Base-by-base conservation (phyloP, 2,113 vertebrate species). In the Narcine bancroftii region DNA sequence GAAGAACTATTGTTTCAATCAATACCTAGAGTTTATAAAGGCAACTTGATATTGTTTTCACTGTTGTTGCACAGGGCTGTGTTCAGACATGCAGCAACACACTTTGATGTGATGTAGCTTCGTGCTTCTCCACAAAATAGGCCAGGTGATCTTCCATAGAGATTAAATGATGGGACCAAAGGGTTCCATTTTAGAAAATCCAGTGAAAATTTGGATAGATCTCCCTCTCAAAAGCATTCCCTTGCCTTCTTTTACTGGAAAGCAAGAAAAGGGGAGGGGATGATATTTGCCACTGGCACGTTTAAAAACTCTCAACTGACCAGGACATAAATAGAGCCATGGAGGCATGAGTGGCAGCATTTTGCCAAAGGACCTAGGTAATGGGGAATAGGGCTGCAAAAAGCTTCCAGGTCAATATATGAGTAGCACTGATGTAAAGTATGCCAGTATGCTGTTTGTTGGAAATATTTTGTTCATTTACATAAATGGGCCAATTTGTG, bases 391-490 rank as follows among this genome's bases (percentile, higher is more conserved):
- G 53, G 81, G 53, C 53, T 87, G 53, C 50, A 81, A 81, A 81
- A 26, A 45, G 26, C 77, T 81, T 45, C 47, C 3, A n/a, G 33
- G 50, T 85, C 50, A 60, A 60, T 36, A 17, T 85, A 60, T 39
- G 81, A 60, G 33, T 36, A 60, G 53, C 81, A 87, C 81, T 60
- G 53, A 60, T 71, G 24, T 83, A 10, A 83, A 83, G 21, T 53
- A 69, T 69, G 63, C 21, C 0, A 7, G 45, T 45, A 39, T 45
- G 65, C 39, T 69, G 36, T 91, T 33, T 42, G 63, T 66, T 47
- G 42, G 65, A 91, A 45, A 91, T 69, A 45, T 91, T 71, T 53
- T 91, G 39, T 91, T 65, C 19, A 91, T 91, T 91, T 69, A 19
- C 63, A 45, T 33, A 69, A 45, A 69, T 33, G 47, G 89, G 89